Evolutionary conservation across 2,113 vertebrate genomes (phyloP).

Genomic region (Rhea pennata): DNA sequence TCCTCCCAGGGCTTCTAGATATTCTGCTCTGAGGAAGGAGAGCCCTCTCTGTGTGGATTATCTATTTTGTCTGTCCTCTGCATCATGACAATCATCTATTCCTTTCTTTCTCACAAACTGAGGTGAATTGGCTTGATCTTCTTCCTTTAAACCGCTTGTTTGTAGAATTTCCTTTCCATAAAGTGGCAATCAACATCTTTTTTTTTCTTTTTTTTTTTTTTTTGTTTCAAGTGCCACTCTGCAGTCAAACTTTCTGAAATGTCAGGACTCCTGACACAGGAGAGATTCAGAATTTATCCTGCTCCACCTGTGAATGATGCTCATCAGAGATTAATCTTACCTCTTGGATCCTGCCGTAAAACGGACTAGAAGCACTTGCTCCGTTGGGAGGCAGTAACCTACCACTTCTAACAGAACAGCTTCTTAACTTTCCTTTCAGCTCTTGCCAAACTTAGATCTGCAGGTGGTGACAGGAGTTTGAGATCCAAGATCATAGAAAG

Average conservation of each 20-base stretch:
- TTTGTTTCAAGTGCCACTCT: background rate
- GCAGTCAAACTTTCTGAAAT: background rate
- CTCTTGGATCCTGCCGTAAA: background rate
- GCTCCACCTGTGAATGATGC: background rate
- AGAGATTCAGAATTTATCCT: background rate
- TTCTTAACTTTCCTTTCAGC: background rate
- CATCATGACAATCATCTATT: background rate
- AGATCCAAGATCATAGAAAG: background rate
- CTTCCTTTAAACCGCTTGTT: background rate
- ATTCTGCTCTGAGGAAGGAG: background rate
- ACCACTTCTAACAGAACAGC: background rate
- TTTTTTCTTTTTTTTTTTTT: background rate
- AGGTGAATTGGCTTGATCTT: background rate
- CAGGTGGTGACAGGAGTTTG: fast-evolving
- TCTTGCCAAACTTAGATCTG: background rate
- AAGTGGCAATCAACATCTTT: background rate
- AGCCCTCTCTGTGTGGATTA: background rate
- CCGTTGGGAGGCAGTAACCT: background rate
- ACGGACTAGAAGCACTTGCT: background rate
- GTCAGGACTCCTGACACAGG: background rate
- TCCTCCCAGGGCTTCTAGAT: background rate
- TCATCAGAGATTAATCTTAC: background rate
- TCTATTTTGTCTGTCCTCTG: background rate
- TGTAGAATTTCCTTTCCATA: background rate
- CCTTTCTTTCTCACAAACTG: background rate